Conservation (phyloP, 2,797 vertebrate genomes). For the Peromyscus nudipes region DNA sequence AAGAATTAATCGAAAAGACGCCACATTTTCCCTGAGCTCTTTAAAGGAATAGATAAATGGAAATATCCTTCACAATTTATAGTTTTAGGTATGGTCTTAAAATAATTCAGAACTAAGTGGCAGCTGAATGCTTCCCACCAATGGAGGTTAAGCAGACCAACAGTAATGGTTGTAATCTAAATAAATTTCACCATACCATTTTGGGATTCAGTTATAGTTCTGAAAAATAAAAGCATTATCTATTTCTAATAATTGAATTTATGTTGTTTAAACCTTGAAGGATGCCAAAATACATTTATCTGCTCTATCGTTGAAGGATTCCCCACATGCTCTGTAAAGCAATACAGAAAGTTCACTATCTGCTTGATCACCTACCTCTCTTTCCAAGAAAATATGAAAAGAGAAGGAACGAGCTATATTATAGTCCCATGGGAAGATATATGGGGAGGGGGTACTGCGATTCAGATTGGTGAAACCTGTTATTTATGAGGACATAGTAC, state of each 20-base stretch:
- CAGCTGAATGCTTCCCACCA: background rate
- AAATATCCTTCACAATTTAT: background rate
- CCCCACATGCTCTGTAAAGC: background rate
- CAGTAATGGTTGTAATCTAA: background rate
- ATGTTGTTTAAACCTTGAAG: constrained; percentile 19
- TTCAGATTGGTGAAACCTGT: background rate
- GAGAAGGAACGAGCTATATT: background rate
- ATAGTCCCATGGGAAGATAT: background rate
- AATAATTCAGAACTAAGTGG: background rate
- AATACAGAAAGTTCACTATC: background rate
- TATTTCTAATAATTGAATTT: constrained; percentile 45
- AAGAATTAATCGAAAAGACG: background rate
- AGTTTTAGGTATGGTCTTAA: constrained; percentile 24
- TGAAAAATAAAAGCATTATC: background rate
- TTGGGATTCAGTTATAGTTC: background rate
- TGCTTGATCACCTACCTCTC: background rate
- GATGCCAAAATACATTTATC: background rate
- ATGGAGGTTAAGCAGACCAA: constrained; percentile 18
- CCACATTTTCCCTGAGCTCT: background rate
- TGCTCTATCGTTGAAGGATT: constrained; percentile 16
- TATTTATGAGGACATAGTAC: background rate
- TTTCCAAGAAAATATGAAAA: constrained; percentile 20
- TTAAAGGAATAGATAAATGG: background rate
- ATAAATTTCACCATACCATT: constrained; percentile 15
- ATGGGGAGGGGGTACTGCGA: background rate